Evolutionary conservation across 2,888 invertebrate genomes (phyloP).

Genomic region (Microplitis deprimator): DNA sequence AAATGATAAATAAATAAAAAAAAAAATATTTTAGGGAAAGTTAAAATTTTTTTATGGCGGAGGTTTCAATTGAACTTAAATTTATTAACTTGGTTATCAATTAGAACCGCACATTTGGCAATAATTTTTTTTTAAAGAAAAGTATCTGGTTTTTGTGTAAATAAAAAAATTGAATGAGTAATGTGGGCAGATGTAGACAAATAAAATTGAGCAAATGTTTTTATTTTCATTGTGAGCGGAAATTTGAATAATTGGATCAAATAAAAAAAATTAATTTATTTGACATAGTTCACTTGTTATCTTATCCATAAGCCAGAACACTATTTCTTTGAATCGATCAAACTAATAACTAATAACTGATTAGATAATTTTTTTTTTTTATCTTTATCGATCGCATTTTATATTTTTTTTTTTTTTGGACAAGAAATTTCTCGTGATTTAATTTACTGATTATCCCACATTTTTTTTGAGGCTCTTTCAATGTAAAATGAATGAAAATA

Average conservation of each 20-base stretch:
- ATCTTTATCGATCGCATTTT: background rate
- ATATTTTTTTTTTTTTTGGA: too few relatives aligned
- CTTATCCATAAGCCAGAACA: background rate
- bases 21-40: background rate
- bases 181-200: background rate
- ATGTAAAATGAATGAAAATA: too few relatives aligned
- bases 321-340: background rate
- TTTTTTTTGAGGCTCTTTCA: too few relatives aligned
- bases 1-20: background rate
- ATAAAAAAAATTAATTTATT: background rate
- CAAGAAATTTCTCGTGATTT: too few relatives aligned
- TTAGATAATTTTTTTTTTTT: background rate
- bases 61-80: too few relatives aligned
- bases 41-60: too few relatives aligned
- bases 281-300: background rate
- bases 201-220: background rate
- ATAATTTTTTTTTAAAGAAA: too few relatives aligned
- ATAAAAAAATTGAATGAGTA: background rate
- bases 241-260: constrained; percentile 1
- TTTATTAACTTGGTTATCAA: too few relatives aligned
- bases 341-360: background rate
- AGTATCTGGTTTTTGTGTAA: background rate
- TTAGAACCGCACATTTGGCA: too few relatives aligned
- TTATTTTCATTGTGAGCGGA: constrained; percentile 25
- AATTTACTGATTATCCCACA: too few relatives aligned